Percentiles rank a stretch among this genome's conserved stretches.
phyloP scores from a whole-genome alignment of 2,113 vertebrate species.

The Anoplopoma fimbria region DNA sequence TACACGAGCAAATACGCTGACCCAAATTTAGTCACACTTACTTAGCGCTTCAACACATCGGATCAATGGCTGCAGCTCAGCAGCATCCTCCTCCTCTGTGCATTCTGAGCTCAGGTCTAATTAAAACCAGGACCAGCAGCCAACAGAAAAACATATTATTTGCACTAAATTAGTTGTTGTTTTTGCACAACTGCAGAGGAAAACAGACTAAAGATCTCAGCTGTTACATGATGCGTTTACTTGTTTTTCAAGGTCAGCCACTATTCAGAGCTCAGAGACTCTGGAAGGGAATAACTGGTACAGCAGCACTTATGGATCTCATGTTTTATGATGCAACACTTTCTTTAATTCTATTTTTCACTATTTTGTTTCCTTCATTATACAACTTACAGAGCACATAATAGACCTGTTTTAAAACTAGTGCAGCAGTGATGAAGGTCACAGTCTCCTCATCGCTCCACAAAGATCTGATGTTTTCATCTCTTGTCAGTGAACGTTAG shows the following conservation, averaged over 20 bases:
- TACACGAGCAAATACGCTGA: constrained; percentile 57
- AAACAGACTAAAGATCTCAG: constrained; percentile 12
- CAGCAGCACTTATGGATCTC: neutral
- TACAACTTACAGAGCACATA: neutral
- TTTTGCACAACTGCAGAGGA: neutral
- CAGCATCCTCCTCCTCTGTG: constrained; percentile 39
- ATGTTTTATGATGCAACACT: neutral
- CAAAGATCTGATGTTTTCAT: too few relatives aligned
- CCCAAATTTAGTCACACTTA: constrained; percentile 67
- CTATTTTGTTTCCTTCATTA: neutral
- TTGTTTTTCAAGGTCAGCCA: constrained; percentile 9
- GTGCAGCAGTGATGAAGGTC: neutral
- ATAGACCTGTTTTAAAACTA: neutral
- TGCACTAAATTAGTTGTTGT: constrained; percentile 15
- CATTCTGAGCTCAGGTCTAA: constrained; percentile 40
- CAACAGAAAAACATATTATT: constrained; percentile 26
- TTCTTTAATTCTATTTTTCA: neutral
- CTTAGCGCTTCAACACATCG: constrained; percentile 27
- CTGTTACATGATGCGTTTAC: neutral
- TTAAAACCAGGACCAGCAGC: constrained; percentile 44
- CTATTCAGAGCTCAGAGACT: neutral
- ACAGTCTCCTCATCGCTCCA: neutral
- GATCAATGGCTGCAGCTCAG: constrained; percentile 59
- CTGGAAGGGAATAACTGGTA: too few relatives aligned
- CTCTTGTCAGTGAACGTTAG: neutral